These are phyloP conservation scores for Epizoanthus stellaris DNA, from an alignment of 92 coral and sea anemone genomes.

Conservation along the genomic window DNA sequence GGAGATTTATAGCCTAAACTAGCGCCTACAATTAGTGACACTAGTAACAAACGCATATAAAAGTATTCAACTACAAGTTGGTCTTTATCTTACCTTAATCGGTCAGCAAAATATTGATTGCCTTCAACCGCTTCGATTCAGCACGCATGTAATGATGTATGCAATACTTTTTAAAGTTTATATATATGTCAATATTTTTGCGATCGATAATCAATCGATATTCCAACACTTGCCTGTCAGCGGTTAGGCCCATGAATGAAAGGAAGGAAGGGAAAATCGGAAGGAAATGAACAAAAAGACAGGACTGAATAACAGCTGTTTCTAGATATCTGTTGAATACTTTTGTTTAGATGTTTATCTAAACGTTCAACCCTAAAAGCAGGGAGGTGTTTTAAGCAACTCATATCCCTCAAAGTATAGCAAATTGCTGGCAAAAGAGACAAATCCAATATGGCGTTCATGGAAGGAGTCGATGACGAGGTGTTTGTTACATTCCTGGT, in stretches of 20 bases:
- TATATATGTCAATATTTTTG: background rate
- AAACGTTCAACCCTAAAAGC: background rate
- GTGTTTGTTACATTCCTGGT: constrained; percentile 74
- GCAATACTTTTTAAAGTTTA: background rate
- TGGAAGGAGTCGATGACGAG: constrained; percentile 96
- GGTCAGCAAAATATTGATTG: too few relatives aligned
- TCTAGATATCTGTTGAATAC: background rate
- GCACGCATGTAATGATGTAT: too few relatives aligned
- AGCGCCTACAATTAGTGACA: background rate
- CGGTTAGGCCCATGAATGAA: background rate
- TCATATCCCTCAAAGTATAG: constrained; percentile 8
- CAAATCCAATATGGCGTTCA: constrained; percentile 46
- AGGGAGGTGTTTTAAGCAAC: background rate
- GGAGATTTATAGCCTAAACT: background rate
- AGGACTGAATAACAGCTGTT: background rate
- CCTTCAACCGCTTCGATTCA: background rate
- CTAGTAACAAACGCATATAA: background rate
- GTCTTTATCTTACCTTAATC: too few relatives aligned
- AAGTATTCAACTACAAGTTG: too few relatives aligned
- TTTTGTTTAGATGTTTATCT: background rate
- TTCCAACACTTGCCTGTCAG: background rate
- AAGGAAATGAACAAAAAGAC: background rate
- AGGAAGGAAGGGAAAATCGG: background rate
- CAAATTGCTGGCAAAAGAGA: constrained; percentile 1
- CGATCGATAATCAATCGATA: constrained; percentile 24